phyloP scores from a whole-genome alignment of 2,113 vertebrate genomes.

The Nanorana parkeri region DNA sequence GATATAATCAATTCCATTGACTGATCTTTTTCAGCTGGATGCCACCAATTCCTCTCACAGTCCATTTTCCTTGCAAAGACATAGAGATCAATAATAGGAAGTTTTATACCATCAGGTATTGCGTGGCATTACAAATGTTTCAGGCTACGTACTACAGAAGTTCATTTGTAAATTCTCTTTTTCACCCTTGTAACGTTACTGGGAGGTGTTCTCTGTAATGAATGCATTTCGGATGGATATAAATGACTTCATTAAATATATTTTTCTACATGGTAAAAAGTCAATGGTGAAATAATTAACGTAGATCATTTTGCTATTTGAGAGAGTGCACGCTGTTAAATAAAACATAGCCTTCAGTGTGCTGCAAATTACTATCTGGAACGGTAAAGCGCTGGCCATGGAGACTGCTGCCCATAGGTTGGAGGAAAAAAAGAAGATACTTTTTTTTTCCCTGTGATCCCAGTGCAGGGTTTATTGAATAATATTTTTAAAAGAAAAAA shows the following conservation, averaged over 20 bases:
- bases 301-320: constrained; percentile 27
- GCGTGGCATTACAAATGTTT: constrained; percentile 19
- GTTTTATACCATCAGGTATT: constrained; percentile 23
- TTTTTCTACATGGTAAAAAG: constrained; percentile 17
- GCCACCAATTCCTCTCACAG: constrained; percentile 9
- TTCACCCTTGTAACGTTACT: not conserved
- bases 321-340: constrained; percentile 30
- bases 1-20: constrained; percentile 51
- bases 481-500: too few species aligned
- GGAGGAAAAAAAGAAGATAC: not conserved
- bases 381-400: not conserved
- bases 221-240: constrained; percentile 7
- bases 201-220: constrained; percentile 3
- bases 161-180: constrained; percentile 6
- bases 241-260: constrained; percentile 37
- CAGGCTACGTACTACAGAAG: not conserved
- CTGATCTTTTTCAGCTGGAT: constrained; percentile 43
- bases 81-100: constrained; percentile 31
- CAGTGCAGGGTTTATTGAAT: too few species aligned
- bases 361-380: constrained; percentile 9
- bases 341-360: constrained; percentile 22
- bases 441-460: not conserved
- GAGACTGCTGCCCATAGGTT: not conserved
- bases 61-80: constrained; percentile 19
- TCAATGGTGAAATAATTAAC: constrained; percentile 38